Conservation (phyloP, 1,140 invertebrate genomes). For the Agraylea sexmaculata region DNA sequence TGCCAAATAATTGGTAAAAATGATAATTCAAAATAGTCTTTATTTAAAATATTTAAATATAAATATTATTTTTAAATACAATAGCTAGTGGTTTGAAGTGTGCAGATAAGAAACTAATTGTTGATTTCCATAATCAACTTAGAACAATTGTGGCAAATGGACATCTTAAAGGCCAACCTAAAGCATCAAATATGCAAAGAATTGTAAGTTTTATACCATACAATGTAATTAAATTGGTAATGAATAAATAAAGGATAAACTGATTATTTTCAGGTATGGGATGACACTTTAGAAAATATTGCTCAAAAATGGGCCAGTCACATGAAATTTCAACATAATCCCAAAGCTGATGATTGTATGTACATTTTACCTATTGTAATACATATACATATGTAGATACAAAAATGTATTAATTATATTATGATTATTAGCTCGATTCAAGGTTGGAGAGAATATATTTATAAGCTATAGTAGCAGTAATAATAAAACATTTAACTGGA, state of each 20-base stretch:
- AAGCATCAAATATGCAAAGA: slow-evolving; percentile 14
- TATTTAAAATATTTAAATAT: too few relatives aligned
- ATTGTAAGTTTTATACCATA: slow-evolving; percentile 5
- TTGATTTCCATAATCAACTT: slow-evolving; percentile 13
- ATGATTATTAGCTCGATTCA: slow-evolving; percentile 11
- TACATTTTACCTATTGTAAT: slow-evolving; percentile 1
- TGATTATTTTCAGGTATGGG: slow-evolving; percentile 14
- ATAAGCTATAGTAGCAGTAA: slow-evolving; percentile 7
- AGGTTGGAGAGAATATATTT: slow-evolving; percentile 16
- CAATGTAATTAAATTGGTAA: neutral
- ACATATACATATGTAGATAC: too few relatives aligned
- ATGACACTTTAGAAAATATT: slow-evolving; percentile 11
- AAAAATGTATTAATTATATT: too few relatives aligned
- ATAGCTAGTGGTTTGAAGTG: too few relatives aligned
- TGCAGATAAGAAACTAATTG: slow-evolving; percentile 12
- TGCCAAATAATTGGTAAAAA: too few relatives aligned
- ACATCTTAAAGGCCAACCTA: slow-evolving; percentile 5
- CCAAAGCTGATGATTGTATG: slow-evolving; percentile 12
- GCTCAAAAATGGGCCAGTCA: slow-evolving; percentile 17
- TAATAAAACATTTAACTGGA: slow-evolving; percentile 9
- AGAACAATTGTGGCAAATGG: slow-evolving; percentile 11
- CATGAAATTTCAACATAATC: slow-evolving; percentile 15
- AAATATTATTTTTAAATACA: too few relatives aligned
- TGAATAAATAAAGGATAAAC: neutral
- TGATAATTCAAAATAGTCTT: too few relatives aligned